A percentile compares a stretch with the other conserved stretches of the same genome.
phyloP scores from a whole-genome alignment of 2,797 vertebrate genomes.

The Aeoliscus strigatus region DNA sequence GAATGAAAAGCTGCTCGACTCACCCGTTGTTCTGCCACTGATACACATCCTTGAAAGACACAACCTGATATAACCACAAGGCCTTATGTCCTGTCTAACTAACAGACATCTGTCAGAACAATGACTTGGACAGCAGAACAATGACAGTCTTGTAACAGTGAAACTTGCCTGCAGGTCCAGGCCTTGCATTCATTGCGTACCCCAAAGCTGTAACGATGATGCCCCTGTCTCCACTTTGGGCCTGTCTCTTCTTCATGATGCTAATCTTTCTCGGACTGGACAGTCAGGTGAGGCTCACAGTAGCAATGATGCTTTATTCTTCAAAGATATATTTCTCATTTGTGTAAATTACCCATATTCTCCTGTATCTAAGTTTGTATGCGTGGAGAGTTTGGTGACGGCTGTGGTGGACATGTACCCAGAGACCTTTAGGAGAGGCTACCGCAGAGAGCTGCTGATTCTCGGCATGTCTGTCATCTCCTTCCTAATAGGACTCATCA shows the following conservation, averaged over 20 bases:
- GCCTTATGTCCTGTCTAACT: too few species aligned
- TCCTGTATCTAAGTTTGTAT: constrained; percentile 84
- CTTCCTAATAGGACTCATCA: constrained; percentile 90
- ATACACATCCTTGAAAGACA: neutral
- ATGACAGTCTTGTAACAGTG: constrained; percentile 1
- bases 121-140: neutral
- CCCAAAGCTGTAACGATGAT: constrained; percentile 99
- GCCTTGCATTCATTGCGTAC: constrained; percentile 96
- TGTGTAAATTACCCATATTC: neutral
- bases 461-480: constrained; percentile 87
- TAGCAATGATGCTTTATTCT: too few species aligned
- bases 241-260: constrained; percentile 97
- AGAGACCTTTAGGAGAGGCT: constrained; percentile 91
- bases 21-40: too few species aligned
- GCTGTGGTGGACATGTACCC: constrained; percentile 98
- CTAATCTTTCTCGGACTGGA: constrained; percentile 97
- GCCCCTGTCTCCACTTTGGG: constrained; percentile 95
- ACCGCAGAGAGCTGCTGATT: constrained; percentile 91
- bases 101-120: neutral
- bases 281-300: constrained; percentile 89
- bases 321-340: neutral
- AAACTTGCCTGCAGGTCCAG: constrained; percentile 77
- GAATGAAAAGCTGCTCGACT: too few species aligned
- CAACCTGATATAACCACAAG: too few species aligned
- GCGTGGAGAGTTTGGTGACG: constrained; percentile 96